Percentiles rank a stretch among this genome's conserved stretches.
These are phyloP conservation scores for Capitella teleta DNA, from an alignment of 1,140 invertebrate genomes.

Conservation along the genomic window DNA sequence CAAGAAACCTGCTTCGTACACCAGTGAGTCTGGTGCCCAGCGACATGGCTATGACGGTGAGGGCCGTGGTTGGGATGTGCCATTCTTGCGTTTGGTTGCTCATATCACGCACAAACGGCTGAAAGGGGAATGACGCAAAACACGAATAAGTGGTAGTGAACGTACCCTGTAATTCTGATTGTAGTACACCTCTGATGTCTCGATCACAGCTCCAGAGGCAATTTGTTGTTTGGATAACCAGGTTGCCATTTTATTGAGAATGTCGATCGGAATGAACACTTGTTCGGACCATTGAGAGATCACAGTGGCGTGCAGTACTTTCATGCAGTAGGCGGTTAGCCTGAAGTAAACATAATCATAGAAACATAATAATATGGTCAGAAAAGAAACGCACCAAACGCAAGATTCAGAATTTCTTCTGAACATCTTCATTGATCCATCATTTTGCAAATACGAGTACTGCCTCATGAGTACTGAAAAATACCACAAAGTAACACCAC, in stretches of 20 bases:
- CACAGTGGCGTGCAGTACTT: constrained; percentile 3
- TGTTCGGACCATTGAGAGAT: constrained; percentile 3
- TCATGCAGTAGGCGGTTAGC: constrained; percentile 2
- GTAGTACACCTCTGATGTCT: constrained; percentile 3
- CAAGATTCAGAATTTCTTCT: constrained; percentile 2
- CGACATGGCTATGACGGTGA: constrained; percentile 3
- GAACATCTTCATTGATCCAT: constrained; percentile 10
- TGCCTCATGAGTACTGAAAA: constrained; percentile 8
- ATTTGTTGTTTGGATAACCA: constrained; percentile 7
- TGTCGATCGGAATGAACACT: constrained; percentile 4
- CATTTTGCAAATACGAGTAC: constrained; percentile 9
- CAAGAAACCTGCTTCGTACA: constrained; percentile 3
- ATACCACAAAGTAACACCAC: no score
- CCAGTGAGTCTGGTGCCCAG: constrained; percentile 2
- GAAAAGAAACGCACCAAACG: constrained; percentile 3
- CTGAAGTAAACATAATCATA: neutral
- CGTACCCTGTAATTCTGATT: constrained; percentile 2
- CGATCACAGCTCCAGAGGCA: neutral
- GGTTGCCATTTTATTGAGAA: constrained; percentile 6
- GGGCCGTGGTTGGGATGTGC: constrained; percentile 9
- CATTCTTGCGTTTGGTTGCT: neutral
- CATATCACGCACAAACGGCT: neutral
- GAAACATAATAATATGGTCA: neutral
- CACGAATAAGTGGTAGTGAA: neutral
- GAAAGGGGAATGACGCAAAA: neutral